A percentile compares a stretch with the other conserved stretches of the same genome.
Conservation (phyloP, 2,797 vertebrate species). For the Otolemur crassicaudatus region DNA sequence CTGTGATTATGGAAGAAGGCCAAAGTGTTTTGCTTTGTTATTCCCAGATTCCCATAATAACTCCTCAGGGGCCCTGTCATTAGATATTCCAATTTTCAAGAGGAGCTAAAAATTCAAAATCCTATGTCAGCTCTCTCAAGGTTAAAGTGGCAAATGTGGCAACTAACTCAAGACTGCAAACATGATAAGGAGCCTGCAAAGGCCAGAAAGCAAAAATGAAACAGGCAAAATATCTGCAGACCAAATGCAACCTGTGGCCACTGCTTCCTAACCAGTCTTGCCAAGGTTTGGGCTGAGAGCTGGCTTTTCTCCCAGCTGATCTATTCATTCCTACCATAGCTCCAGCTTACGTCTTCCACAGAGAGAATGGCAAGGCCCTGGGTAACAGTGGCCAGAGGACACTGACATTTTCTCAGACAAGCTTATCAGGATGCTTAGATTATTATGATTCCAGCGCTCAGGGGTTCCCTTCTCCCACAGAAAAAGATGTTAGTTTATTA, state of each 20-base stretch:
- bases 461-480: not conserved
- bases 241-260: not conserved
- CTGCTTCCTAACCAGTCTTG: not conserved
- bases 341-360: not conserved
- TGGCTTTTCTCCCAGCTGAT: not conserved
- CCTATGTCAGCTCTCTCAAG: not conserved
- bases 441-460: not conserved
- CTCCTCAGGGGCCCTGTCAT: not conserved
- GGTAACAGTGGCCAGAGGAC: not conserved
- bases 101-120: not conserved
- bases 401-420: not conserved
- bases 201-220: not conserved
- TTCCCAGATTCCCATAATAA: not conserved
- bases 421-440: not conserved
- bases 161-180: not conserved
- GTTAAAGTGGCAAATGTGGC: not conserved
- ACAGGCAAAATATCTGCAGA: not conserved
- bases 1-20: not conserved
- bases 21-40: not conserved
- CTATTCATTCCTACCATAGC: not conserved
- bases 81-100: not conserved
- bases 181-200: not conserved
- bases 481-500: not conserved
- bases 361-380: not conserved
- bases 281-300: not conserved